Evolutionary conservation across 2,797 vertebrate species (phyloP), one percentile per base, ranked within the genome.

Genomic region (Peromyscus aztecus): DNA sequence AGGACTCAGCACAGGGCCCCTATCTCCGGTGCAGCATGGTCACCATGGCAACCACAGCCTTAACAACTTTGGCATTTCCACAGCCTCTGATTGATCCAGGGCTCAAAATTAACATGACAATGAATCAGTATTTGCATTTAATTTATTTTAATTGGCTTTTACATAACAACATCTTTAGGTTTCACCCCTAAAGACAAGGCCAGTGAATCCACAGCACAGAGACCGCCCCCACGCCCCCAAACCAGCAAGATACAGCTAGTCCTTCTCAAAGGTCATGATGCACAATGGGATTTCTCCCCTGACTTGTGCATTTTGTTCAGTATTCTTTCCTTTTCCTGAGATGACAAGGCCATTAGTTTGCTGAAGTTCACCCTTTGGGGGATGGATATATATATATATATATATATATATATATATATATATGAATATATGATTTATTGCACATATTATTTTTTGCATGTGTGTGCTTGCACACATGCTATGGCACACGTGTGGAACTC

Each of bases 141-240:
- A 95, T 96, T 96, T 87, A 92, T 92, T 97, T 95, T 95, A 95
- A 97, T 97, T 97, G 95, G 88, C 91, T 96, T 97, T 97, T 92
- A 94, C 78, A 86, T 63, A 96, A 94, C 61, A 11, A 61, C 63
- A 34, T 6, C 24, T 76, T 95, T 88, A 40, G 76, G 46, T 71
- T 94, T 93, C 46, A 29, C 82, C 91, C 73, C 93, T 93, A 76
- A 81, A 29, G 91, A 95, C 85, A 82, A 82, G 81, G 87, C n/a
- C 27, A 49, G 19, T 10, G 55, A 65, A 57, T 75, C 90, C 40
- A 40, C 5, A 23, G 49, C 23, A 55, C 52, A 1, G 14, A 40
- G 29, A 40, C 52, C 4, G n/a, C 29, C 34, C 6, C 16, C 34
- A 1, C 34, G 2, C 29, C 27, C 88, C 46, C 6, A 12, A 57